These are phyloP conservation scores for Eustalomyia histrio DNA, from an alignment of 2,888 invertebrate species.

Conservation along the genomic window DNA sequence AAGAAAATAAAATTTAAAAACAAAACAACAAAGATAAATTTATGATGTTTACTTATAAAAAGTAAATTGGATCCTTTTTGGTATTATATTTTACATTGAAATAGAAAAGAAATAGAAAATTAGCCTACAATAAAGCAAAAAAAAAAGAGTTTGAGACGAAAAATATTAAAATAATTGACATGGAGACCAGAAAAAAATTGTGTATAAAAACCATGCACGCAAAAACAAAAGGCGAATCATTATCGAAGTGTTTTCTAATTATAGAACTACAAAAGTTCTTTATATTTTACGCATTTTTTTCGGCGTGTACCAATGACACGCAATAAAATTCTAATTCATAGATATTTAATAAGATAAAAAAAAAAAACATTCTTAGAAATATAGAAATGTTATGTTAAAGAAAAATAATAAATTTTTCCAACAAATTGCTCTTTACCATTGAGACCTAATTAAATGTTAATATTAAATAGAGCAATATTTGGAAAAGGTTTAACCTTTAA, in stretches of 20 bases:
- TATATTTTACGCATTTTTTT: no score
- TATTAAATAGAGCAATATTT: not conserved
- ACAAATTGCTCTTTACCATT: not conserved
- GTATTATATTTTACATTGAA: slow-evolving; percentile 16
- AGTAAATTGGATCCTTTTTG: slow-evolving; percentile 9
- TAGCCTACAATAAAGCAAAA: slow-evolving; percentile 1
- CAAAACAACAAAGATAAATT: not conserved
- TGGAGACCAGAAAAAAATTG: not conserved
- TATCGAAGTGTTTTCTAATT: no score
- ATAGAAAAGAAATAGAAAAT: slow-evolving; percentile 1
- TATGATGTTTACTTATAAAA: slow-evolving; percentile 24
- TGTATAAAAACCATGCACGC: not conserved
- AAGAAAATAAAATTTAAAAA: slow-evolving; percentile 3
- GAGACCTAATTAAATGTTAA: slow-evolving; percentile 3
- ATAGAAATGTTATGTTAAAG: not conserved
- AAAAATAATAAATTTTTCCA: slow-evolving; percentile 24
- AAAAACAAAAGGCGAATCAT: no score
- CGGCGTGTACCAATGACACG: not conserved
- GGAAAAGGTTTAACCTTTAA: not conserved
- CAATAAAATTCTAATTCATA: slow-evolving; percentile 9
- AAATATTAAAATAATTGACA: not conserved
- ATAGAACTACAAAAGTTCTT: no score
- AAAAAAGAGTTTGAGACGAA: not conserved
- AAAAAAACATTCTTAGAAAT: not conserved
- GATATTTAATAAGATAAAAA: not conserved